These are phyloP conservation scores for Trialeurodes vaporariorum DNA, from an alignment of 1,140 invertebrate species.

Conservation along the genomic window DNA sequence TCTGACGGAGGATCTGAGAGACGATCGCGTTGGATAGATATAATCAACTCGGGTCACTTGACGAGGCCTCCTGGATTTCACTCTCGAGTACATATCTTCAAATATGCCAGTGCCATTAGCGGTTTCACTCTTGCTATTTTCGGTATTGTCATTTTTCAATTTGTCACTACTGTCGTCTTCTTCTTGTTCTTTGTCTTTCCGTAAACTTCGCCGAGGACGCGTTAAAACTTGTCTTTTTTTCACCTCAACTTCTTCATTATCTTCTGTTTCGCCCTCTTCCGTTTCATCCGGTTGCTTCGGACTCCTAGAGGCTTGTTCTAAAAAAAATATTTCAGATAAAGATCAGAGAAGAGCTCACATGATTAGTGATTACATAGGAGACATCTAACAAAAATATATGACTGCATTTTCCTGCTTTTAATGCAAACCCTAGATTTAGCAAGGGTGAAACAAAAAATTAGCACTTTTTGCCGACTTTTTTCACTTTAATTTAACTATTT, in stretches of 20 bases:
- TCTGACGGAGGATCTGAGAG: too few species aligned
- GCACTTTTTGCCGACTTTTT: too few species aligned
- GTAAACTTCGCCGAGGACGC: not conserved
- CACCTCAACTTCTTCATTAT: not conserved
- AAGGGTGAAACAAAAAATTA: too few species aligned
- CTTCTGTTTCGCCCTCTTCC: constrained; percentile 10
- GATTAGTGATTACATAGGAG: too few species aligned
- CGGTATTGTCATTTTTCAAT: not conserved
- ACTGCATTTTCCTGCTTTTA: too few species aligned
- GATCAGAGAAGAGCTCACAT: too few species aligned
- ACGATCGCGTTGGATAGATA: not conserved
- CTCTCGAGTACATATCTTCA: constrained; percentile 16
- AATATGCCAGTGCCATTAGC: constrained; percentile 2
- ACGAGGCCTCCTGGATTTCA: constrained; percentile 6
- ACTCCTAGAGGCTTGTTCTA: not conserved
- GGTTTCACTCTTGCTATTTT: not conserved
- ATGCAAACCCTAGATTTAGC: too few species aligned
- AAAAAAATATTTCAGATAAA: too few species aligned
- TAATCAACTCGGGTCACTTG: not conserved
- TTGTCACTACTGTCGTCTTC: not conserved
- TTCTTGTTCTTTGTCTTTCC: not conserved
- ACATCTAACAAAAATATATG: too few species aligned
- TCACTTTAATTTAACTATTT: not conserved
- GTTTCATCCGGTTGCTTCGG: constrained; percentile 9
- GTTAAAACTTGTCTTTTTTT: constrained; percentile 2